A percentile compares a stretch with the other conserved stretches of the same genome.
phyloP scores from a whole-genome alignment of 1,140 invertebrate species.

The Sminthurinus signatus region DNA sequence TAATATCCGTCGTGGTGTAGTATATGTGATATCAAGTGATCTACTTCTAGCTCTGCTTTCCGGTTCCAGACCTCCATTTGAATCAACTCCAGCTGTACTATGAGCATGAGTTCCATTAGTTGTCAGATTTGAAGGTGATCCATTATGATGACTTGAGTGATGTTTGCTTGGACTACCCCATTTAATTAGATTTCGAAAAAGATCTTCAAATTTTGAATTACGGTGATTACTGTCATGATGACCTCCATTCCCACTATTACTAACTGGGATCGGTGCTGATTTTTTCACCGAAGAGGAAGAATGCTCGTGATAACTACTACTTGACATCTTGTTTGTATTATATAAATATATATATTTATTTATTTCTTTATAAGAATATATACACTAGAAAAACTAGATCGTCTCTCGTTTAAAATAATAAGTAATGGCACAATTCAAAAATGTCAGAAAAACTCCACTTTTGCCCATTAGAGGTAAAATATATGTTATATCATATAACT shows the following conservation, averaged over 20 bases:
- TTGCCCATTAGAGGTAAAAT: too few relatives aligned
- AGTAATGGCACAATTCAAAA: too few relatives aligned
- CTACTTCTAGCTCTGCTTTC: slow-evolving; percentile 23
- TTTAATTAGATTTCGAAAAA: slow-evolving; percentile 33
- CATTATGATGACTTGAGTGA: slow-evolving; percentile 10
- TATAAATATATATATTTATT: too few relatives aligned
- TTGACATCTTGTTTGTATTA: too few relatives aligned
- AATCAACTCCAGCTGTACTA: neutral
- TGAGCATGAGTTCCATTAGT: neutral
- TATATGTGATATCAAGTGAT: slow-evolving; percentile 27
- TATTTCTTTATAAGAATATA: too few relatives aligned
- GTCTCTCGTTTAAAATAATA: too few relatives aligned
- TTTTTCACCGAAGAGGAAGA: neutral
- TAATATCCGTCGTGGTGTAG: slow-evolving; percentile 2
- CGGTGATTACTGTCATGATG: slow-evolving; percentile 17
- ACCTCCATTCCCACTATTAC: neutral
- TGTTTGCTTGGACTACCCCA: slow-evolving; percentile 30
- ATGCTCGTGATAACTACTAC: neutral
- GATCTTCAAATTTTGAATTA: slow-evolving; percentile 27
- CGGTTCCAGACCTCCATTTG: slow-evolving; percentile 6
- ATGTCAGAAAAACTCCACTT: too few relatives aligned
- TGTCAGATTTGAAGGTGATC: neutral
- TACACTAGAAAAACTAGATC: too few relatives aligned
- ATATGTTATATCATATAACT: too few relatives aligned
- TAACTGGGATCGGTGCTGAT: slow-evolving; percentile 5